Evolutionary conservation across 2,797 vertebrate species (phyloP), one percentile per base, ranked within the genome.

Genomic region (Platalea minor): DNA sequence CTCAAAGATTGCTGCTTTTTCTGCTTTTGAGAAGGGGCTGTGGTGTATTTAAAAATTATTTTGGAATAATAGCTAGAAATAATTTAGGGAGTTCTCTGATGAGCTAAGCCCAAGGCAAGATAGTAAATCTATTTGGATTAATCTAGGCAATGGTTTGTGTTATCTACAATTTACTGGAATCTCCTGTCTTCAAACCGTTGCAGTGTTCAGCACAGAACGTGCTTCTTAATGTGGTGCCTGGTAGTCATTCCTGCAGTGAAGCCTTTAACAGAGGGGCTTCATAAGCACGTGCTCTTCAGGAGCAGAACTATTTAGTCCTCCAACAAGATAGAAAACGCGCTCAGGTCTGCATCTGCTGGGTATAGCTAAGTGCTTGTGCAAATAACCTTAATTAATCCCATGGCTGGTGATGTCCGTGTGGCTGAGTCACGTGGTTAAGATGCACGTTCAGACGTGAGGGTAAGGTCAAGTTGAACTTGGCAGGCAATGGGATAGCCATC

Each of bases 261-360:
- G 14, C 17, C 41, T 69, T 84, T 11, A 41, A 8, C 9, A 31
- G 50, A 45, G 77, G 26, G 14, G n/a, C 39, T 74, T 63, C 29
- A 3, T 9, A 45, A 78, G 28, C 35, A 10, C 2, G 0, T 37
- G 33, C 21, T n/a, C 5, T 28, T 51, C 33, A n/a, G 17, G 37
- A 11, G 17, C 57, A 57, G 25, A 54, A 4, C 63, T 87, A 59
- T 20, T 37, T 17, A 14, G 35, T 45, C 69, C 24, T 85, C n/a
- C 72, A 23, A 21, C 8, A 20, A 18, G n/a, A 25, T 7, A 17
- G 39, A 19, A 35, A 37, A 31, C 15, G n/a, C 17, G 39, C 48
- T 78, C 39, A 68, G 53, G 29, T 70, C 65, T 78, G 46, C 17
- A 4, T 33, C 17, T 51, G 48, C 43, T 56, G 11, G 43, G 17